Base-by-base conservation (phyloP, 2,113 vertebrate species). In the Siniperca chuatsi region DNA sequence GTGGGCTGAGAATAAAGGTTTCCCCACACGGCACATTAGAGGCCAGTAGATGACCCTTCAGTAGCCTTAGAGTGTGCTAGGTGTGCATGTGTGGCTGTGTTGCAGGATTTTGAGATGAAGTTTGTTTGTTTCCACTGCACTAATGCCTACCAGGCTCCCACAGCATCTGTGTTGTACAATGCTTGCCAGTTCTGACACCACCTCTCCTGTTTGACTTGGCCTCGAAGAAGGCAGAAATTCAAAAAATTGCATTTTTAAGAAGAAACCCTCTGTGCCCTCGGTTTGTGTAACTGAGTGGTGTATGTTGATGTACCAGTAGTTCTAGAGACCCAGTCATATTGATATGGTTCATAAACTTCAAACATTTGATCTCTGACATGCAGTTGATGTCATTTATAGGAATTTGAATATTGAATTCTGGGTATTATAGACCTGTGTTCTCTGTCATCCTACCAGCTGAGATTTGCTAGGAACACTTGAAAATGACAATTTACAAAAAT, bases 171-270 rank as follows among this genome's bases (percentile, higher is more conserved):
- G 58, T 87, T 86, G 78, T 77, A 81, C 72, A 81, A 60, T 48
- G 37, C 87, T 82, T 71, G 33, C 62, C 87, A 66, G 46, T 69
- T 79, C 55, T 79, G 87, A 89, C 75, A 81, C 55, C 75, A 80
- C 35, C 62, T 79, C 70, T 86, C 68, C 73, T 83, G 77, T 79
- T 83, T 85, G 73, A 78, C 70, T 87, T 77, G 68, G 84, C 67
- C 71, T 79, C 23, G 2, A 62, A 64, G 46, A 37, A 42, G 52
- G 7, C 55, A 81, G 68, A 76, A 74, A 70, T 77, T 60, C 35
- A 54, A 61, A 55, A 29, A 55, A 68, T 16, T 54, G 48, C 44
- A n/a, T 52, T 69, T 69, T 70, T 60, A 1, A 75, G 55, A 55
- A 64, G 10, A 64, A 85, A 23, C 64, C 23, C 18, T 54, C 9